Percentiles rank a stretch among this genome's conserved stretches.
Conservation (phyloP, 2,888 invertebrate genomes). For the Andrena trimmerana region DNA sequence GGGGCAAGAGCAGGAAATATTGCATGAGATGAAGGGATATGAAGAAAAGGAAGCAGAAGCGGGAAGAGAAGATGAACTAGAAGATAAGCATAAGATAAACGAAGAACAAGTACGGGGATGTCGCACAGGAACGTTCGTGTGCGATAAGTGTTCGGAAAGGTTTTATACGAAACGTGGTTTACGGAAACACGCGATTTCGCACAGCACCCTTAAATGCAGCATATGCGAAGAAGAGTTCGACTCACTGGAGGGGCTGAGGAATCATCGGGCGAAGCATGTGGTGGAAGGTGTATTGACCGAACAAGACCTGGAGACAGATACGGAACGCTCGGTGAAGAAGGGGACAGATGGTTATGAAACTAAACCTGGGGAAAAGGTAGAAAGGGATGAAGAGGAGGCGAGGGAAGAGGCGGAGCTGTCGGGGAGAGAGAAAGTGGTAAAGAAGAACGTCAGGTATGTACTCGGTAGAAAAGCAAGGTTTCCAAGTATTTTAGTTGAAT, state of each 20-base stretch:
- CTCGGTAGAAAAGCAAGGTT: slow-evolving; percentile 12
- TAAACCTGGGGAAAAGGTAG: slow-evolving; percentile 7
- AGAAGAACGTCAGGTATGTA: slow-evolving; percentile 37
- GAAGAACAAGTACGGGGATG: slow-evolving; percentile 34
- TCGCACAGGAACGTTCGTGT: slow-evolving; percentile 49
- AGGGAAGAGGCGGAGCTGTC: slow-evolving; percentile 21
- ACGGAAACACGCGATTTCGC: slow-evolving; percentile 73
- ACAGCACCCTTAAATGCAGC: slow-evolving; percentile 75
- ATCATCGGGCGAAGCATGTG: slow-evolving; percentile 80
- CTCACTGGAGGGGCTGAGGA: slow-evolving; percentile 74
- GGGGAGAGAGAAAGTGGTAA: slow-evolving; percentile 18
- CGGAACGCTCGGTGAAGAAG: slow-evolving; percentile 35
- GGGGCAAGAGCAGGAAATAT: slow-evolving; percentile 8
- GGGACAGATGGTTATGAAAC: slow-evolving; percentile 29
- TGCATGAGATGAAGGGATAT: background rate
- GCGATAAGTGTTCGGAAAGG: slow-evolving; percentile 74
- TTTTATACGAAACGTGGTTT: slow-evolving; percentile 73
- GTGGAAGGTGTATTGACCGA: slow-evolving; percentile 79
- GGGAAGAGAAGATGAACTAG: slow-evolving; percentile 7
- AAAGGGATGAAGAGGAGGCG: slow-evolving; percentile 33
- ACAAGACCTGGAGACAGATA: slow-evolving; percentile 76
- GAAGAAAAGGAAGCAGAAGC: slow-evolving; percentile 6
- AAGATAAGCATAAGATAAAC: slow-evolving; percentile 5
- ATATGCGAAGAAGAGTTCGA: slow-evolving; percentile 79
- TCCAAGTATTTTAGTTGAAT: background rate